These are phyloP conservation scores for Agrochola circellaris DNA, from an alignment of 2,888 invertebrate species.

Conservation along the genomic window DNA sequence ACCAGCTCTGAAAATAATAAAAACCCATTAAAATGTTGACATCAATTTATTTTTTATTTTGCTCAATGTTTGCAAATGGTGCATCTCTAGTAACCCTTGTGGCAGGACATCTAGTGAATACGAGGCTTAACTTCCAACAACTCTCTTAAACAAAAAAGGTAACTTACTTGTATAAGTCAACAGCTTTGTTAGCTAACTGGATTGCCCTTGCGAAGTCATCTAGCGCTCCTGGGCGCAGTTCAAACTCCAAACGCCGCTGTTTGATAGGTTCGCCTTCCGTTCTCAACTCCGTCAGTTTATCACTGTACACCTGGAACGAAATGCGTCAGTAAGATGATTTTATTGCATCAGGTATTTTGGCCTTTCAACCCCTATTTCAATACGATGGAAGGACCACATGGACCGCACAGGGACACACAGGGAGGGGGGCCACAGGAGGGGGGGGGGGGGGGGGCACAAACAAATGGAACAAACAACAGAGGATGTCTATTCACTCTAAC, in stretches of 20 bases:
- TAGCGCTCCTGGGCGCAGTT: conserved; percentile 94
- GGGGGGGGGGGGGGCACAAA: too few relatives aligned
- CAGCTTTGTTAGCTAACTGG: conserved; percentile 95
- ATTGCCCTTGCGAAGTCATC: conserved; percentile 95
- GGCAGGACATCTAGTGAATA: background rate
- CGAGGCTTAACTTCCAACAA: background rate
- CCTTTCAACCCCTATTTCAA: background rate
- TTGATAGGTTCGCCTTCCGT: conserved; percentile 97
- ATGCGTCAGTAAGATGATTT: background rate
- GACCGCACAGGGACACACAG: too few relatives aligned
- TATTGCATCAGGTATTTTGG: background rate
- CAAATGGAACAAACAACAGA: background rate
- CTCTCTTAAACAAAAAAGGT: background rate
- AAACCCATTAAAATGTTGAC: background rate
- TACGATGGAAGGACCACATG: too few relatives aligned
- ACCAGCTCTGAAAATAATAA: conserved; percentile 85
- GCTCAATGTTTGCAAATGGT: background rate
- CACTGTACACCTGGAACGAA: conserved; percentile 90
- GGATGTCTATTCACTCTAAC: background rate
- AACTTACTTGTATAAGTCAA: conserved; percentile 92
- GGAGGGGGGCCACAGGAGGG: too few relatives aligned
- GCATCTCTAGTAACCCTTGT: background rate
- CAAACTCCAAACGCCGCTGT: conserved; percentile 95
- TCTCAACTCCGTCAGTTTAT: conserved; percentile 92
- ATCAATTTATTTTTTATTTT: background rate